These are phyloP conservation scores for Leptonema lineaticorne DNA, from an alignment of 1,140 invertebrate species.

Conservation along the genomic window DNA sequence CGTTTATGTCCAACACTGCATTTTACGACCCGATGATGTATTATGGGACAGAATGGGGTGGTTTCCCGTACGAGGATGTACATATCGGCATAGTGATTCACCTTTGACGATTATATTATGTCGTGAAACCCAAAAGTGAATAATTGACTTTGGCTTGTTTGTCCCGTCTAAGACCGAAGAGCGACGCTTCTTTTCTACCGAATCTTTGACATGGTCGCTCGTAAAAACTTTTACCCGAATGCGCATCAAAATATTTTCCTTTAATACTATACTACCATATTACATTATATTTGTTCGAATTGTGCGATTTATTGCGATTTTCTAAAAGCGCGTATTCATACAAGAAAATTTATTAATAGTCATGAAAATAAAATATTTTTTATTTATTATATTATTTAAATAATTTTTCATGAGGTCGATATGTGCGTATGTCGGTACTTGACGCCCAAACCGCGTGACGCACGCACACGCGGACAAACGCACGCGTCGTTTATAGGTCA, in stretches of 20 bases:
- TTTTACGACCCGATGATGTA: constrained; percentile 12
- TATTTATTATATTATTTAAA: no score
- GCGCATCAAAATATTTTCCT: not conserved
- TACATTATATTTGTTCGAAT: no score
- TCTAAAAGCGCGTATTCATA: no score
- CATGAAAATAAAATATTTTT: no score
- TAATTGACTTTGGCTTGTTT: constrained; percentile 14
- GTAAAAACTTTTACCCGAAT: not conserved
- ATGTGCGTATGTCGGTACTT: not conserved
- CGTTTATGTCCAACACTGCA: not conserved
- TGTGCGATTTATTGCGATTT: no score
- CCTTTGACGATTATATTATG: constrained; percentile 10
- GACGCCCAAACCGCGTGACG: no score
- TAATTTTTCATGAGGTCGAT: not conserved
- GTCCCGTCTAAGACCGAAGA: no score
- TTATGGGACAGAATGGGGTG: not conserved
- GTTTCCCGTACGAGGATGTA: not conserved
- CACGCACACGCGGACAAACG: not conserved
- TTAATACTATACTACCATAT: not conserved
- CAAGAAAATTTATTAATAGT: no score
- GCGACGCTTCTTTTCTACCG: no score
- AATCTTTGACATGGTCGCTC: not conserved
- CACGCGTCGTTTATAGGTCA: constrained; percentile 22
- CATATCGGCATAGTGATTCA: no score
- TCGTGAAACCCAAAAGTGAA: constrained; percentile 12